Evolutionary conservation across 92 coral and sea anemone species (phyloP), one percentile per base, ranked within the genome.

Genomic region (Desmophyllum pertusum): DNA sequence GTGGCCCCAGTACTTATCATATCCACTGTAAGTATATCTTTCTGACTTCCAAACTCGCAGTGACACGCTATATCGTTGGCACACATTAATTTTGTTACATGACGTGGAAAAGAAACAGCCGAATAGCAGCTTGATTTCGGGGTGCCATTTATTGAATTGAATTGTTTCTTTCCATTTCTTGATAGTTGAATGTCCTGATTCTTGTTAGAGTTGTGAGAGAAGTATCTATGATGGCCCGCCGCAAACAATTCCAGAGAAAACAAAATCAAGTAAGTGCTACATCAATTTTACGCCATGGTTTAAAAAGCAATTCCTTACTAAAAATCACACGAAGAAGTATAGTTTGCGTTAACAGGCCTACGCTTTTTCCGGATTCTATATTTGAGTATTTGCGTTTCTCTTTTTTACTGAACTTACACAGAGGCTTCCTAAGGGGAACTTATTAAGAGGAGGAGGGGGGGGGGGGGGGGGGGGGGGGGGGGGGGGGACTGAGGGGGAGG

Each of bases 1-100:
- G 77, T 39, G 45, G 85, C 50, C 23, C 85, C 85, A 23, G 77
- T 72, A 21, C 67, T 81, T 30, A 5, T 81, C 1, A 70, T 81
- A 57, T 46, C 70, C 48, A 5, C 30, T 36, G 85, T 81, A 81
- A 45, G 85, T 23, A 40, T 40, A 8, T n/a, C n/a, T 40, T 40
- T 8, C 51, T 71, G 1, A 35, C 15, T 41, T 66, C 19, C 40
- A 23, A 8, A 10, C 17, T 8, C 2, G 21, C 42, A 37, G 37
- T 66, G 43, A 6, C 6, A 39, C 27, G 3, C 23, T 4, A 6
- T 23, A 5, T 61, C n/a, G n/a, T 61, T 61, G 35, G 36, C 30
- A 5, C 67, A 15, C 64, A 57, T 19, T 21, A 19, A 15, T 21
- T 57, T 57, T 57, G 29, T 21, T 7, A 1, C 10, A 62, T 3